Conservation (phyloP, 2,888 invertebrate genomes). For the Glyphotaelius pellucidus region DNA sequence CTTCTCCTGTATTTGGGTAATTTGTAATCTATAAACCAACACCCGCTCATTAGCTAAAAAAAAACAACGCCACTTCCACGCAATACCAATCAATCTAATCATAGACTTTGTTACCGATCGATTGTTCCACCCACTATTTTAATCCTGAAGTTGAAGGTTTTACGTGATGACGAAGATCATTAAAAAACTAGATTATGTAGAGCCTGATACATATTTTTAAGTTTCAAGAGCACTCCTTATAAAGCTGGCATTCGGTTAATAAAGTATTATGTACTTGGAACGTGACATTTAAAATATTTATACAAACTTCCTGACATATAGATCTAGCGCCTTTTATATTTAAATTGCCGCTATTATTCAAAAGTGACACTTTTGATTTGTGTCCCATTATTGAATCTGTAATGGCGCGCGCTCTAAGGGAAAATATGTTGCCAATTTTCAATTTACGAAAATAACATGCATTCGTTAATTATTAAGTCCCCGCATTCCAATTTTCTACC, state of each 20-base stretch:
- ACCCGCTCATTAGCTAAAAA: neutral
- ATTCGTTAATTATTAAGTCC: neutral
- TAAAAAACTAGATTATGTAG: neutral
- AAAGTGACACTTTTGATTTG: neutral
- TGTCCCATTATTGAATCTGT: neutral
- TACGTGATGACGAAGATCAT: neutral
- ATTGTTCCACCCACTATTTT: neutral
- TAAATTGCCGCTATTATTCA: neutral
- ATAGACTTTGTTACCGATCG: neutral
- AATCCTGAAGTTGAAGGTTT: slow-evolving; percentile 17
- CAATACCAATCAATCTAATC: neutral
- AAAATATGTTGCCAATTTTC: neutral
- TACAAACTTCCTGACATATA: neutral
- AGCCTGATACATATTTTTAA: neutral
- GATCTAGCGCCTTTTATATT: neutral
- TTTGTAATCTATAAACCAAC: neutral
- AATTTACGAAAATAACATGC: neutral
- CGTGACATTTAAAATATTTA: neutral
- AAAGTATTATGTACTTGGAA: neutral
- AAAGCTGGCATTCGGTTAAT: neutral
- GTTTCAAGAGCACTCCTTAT: slow-evolving; percentile 25
- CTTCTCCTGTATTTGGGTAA: neutral
- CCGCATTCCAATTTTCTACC: no score
- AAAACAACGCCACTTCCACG: neutral
- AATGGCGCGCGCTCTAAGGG: neutral